Evolutionary conservation across 2,888 invertebrate species (phyloP).

Genomic region (Agrochola litura): DNA sequence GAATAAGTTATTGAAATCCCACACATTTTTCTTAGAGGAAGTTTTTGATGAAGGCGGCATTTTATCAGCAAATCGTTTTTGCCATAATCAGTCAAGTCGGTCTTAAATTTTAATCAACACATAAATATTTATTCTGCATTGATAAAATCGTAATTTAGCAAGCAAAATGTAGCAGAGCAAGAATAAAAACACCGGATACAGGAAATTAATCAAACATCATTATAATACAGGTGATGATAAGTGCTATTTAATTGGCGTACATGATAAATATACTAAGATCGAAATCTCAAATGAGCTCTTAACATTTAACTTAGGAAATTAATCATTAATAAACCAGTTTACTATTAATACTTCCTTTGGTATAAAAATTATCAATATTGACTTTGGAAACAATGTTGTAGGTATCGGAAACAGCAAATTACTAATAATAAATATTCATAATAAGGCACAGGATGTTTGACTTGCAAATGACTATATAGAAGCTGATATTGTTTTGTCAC

Average conservation of each 20-base stretch:
- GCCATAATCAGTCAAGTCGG: background rate
- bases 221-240: conserved; percentile 44
- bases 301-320: conserved; percentile 40
- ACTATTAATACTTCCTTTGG: conserved; percentile 36
- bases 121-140: conserved; percentile 7
- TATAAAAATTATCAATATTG: conserved; percentile 14
- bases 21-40: background rate
- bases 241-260: conserved; percentile 48
- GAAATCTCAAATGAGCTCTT: conserved; percentile 46
- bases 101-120: background rate
- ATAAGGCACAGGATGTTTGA: conserved; percentile 36
- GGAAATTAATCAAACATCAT: conserved; percentile 50
- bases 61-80: background rate
- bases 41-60: background rate
- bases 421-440: conserved; percentile 22
- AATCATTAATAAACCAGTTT: conserved; percentile 42
- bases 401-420: conserved; percentile 21
- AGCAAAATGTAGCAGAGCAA: conserved; percentile 13
- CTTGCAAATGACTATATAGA: conserved; percentile 19
- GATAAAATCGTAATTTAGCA: conserved; percentile 30
- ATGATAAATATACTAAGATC: conserved; percentile 50
- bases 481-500: conserved; percentile 19
- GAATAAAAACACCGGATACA: conserved; percentile 32
- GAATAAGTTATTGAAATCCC: background rate
- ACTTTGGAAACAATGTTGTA: conserved; percentile 38